These are phyloP conservation scores for Cephalopterus ornatus DNA, from an alignment of 2,113 vertebrate species.

Conservation along the genomic window DNA sequence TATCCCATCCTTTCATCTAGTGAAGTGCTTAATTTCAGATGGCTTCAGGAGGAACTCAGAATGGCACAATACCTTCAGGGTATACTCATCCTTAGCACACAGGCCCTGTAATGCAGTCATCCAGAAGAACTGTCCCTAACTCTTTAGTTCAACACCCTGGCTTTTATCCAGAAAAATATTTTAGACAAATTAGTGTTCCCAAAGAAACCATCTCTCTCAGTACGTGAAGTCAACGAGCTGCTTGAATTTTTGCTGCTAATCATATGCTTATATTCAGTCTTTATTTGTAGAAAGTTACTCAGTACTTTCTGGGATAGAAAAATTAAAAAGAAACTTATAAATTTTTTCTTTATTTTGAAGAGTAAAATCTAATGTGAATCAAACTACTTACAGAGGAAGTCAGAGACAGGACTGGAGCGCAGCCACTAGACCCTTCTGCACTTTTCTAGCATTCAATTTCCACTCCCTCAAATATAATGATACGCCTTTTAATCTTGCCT, in stretches of 20 bases:
- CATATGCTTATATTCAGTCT: not conserved
- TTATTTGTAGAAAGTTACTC: not conserved
- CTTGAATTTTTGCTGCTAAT: not conserved
- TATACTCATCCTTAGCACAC: not conserved
- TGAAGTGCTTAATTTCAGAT: not conserved
- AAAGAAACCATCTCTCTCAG: not conserved
- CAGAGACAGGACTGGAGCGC: not conserved
- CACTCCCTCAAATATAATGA: slow-evolving; percentile 10
- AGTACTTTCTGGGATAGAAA: not conserved
- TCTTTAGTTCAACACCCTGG: not conserved
- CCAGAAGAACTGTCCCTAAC: not conserved
- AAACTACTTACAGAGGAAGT: not conserved
- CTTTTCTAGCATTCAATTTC: not conserved
- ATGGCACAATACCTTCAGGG: not conserved
- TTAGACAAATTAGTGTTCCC: not conserved
- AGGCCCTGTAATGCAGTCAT: not conserved
- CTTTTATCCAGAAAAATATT: not conserved
- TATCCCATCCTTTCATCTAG: not conserved
- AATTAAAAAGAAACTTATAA: not conserved
- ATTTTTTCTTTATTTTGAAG: not conserved
- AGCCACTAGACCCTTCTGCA: not conserved
- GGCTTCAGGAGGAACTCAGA: not conserved
- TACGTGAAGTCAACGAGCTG: not conserved
- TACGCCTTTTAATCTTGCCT: not conserved
- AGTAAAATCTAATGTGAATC: not conserved